These are phyloP conservation scores for Lagodon rhomboides DNA, from an alignment of 2,797 vertebrate species.

Conservation along the genomic window DNA sequence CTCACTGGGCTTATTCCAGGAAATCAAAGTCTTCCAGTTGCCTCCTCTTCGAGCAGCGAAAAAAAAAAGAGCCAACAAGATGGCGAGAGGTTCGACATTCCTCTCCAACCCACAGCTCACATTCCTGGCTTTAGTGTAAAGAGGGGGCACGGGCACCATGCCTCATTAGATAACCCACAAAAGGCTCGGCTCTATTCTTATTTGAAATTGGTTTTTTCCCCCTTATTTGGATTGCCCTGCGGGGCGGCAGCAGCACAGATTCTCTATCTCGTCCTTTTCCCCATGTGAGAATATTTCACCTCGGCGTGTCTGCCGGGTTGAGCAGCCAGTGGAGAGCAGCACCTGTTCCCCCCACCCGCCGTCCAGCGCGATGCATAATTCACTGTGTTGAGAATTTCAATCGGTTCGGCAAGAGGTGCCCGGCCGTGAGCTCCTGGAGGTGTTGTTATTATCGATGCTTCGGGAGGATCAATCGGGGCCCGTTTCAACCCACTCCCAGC, in stretches of 20 bases:
- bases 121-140: conserved; percentile 76
- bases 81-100: conserved; percentile 72
- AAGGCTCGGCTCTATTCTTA: conserved; percentile 54
- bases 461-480: conserved; percentile 42
- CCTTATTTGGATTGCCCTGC: conserved; percentile 24
- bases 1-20: conserved; percentile 15
- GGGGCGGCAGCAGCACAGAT: conserved; percentile 33
- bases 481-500: conserved; percentile 47
- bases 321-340: conserved; percentile 48
- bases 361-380: conserved; percentile 66
- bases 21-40: conserved; percentile 26
- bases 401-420: conserved; percentile 37
- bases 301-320: conserved; percentile 41
- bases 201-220: conserved; percentile 51
- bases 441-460: conserved; percentile 22
- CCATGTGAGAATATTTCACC: conserved; percentile 51
- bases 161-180: conserved; percentile 78
- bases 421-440: conserved; percentile 25
- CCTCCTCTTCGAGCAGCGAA: conserved; percentile 9
- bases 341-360: conserved; percentile 49
- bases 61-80: conserved; percentile 48
- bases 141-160: conserved; percentile 62
- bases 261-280: conserved; percentile 33
- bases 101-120: conserved; percentile 59
- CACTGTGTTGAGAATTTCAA: conserved; percentile 58